A percentile compares a stretch with the other conserved stretches of the same genome.
Conservation (phyloP, 2,113 vertebrate genomes). For the Maccullochella peelii region DNA sequence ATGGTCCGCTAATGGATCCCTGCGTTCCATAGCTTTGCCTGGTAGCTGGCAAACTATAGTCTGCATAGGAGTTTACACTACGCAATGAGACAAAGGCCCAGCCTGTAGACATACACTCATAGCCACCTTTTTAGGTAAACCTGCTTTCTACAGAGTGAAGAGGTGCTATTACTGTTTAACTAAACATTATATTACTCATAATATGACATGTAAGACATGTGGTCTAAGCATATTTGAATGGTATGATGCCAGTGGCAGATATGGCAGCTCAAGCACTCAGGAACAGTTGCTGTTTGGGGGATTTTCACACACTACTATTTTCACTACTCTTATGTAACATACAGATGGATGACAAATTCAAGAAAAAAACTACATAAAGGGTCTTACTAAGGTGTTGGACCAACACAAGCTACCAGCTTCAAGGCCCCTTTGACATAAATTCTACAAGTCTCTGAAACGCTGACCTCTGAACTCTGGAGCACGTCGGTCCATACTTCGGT, state of each 20-base stretch:
- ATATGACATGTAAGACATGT: too few species aligned
- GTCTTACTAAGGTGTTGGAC: background rate
- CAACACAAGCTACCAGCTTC: background rate
- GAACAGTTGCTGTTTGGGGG: background rate
- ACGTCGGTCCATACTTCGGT: background rate
- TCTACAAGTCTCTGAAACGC: background rate
- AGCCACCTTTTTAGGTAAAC: slow-evolving; percentile 9
- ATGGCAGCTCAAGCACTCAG: background rate
- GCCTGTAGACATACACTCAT: slow-evolving; percentile 8
- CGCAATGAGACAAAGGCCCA: slow-evolving; percentile 28
- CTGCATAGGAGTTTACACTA: slow-evolving; percentile 19
- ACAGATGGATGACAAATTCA: background rate
- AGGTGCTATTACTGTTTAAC: background rate
- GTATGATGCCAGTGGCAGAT: background rate
- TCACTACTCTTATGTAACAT: background rate
- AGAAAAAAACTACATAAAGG: background rate
- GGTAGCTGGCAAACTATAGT: slow-evolving; percentile 35
- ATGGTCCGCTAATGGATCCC: slow-evolving; percentile 68
- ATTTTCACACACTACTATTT: slow-evolving; percentile 7
- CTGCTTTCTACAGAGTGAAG: slow-evolving; percentile 12
- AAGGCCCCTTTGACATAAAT: background rate
- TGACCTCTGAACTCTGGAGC: background rate
- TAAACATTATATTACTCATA: background rate
- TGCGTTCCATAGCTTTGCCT: slow-evolving; percentile 39
- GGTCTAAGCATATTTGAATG: slow-evolving; percentile 10